Percentiles rank a stretch among this genome's conserved stretches.
Conservation (phyloP, 2,888 invertebrate genomes). For the Notocelia uddmanniana region DNA sequence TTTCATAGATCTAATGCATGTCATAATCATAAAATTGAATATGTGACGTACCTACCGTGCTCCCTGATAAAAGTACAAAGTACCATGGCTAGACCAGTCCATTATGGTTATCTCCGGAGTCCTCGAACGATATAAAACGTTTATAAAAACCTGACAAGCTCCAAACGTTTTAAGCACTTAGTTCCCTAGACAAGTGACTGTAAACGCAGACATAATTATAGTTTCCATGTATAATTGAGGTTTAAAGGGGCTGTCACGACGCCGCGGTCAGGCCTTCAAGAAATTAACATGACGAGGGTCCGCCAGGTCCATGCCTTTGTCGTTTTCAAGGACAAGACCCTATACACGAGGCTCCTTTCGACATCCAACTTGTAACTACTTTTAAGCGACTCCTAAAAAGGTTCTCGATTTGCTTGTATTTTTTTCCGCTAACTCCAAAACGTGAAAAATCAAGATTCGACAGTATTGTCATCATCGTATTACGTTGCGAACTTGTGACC, state of each 20-base stretch:
- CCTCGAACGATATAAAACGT: neutral
- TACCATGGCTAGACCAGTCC: too few species aligned
- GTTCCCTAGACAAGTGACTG: constrained; percentile 1
- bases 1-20: too few species aligned
- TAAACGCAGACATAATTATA: neutral
- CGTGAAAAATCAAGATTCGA: too few species aligned
- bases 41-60: too few species aligned
- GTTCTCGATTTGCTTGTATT: neutral
- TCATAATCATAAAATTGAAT: too few species aligned
- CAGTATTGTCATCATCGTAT: too few species aligned
- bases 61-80: too few species aligned
- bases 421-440: too few species aligned
- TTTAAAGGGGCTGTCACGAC: constrained; percentile 16
- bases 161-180: neutral
- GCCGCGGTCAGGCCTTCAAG: constrained; percentile 30
- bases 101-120: neutral
- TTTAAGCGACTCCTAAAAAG: neutral
- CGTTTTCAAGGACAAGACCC: constrained; percentile 9
- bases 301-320: constrained; percentile 1
- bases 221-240: constrained; percentile 14
- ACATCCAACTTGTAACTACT: neutral
- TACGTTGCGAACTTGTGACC: too few species aligned
- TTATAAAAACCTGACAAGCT: neutral
- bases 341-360: neutral
- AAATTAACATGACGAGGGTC: constrained; percentile 36